Percentiles rank a stretch among this genome's conserved stretches.
These are phyloP conservation scores for Corynorhinus townsendii DNA, from an alignment of 2,113 vertebrate species.

Conservation along the genomic window DNA sequence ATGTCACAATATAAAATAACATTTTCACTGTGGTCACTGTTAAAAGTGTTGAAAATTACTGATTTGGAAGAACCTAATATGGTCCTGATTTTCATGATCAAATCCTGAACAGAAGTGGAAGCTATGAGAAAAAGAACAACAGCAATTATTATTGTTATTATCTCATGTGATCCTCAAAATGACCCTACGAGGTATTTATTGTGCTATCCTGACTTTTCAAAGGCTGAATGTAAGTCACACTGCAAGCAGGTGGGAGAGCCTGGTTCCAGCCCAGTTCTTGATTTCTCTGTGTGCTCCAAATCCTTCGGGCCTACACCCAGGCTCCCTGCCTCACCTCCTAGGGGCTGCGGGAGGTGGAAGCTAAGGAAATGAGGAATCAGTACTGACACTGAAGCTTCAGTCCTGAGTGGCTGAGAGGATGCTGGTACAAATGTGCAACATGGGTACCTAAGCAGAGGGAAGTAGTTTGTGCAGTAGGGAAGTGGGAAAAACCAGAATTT, in stretches of 20 bases:
- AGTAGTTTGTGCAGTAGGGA: neutral
- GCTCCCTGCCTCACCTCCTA: neutral
- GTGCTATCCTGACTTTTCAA: neutral
- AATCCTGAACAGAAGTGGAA: neutral
- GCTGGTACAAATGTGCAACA: neutral
- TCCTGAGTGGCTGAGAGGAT: neutral
- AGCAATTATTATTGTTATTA: neutral
- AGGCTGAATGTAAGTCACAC: neutral
- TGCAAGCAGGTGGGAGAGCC: neutral
- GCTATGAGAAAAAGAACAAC: neutral
- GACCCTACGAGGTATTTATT: neutral
- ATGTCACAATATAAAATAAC: neutral
- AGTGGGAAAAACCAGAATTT: neutral
- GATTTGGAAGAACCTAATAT: neutral
- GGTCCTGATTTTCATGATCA: neutral
- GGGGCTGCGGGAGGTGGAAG: neutral
- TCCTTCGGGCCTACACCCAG: neutral
- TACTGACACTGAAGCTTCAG: neutral
- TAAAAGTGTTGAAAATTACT: neutral
- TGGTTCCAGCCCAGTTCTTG: neutral
- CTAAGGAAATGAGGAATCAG: neutral
- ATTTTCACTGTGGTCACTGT: neutral
- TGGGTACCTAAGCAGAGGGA: neutral
- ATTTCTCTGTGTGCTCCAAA: neutral
- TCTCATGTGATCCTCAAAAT: neutral